Evolutionary conservation across 2,113 vertebrate species (phyloP).

Genomic region (Trichomycterus rosablanca): DNA sequence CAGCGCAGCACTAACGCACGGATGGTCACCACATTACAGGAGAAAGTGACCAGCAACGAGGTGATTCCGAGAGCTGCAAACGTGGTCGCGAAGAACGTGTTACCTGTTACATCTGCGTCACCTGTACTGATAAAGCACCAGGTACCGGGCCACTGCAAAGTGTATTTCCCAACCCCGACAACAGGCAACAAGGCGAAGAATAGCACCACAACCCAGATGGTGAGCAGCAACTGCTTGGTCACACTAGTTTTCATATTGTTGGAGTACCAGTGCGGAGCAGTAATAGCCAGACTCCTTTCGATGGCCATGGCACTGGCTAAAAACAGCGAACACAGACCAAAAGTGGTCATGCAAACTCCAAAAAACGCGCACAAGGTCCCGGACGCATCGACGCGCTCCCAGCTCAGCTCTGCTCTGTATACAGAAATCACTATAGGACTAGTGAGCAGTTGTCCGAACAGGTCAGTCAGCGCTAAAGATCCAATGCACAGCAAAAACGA

Average conservation of each 20-base stretch:
- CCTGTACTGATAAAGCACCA: constrained; percentile 92
- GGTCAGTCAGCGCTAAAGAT: constrained; percentile 84
- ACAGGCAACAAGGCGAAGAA: constrained; percentile 83
- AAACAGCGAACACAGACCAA: constrained; percentile 88
- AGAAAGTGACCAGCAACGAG: constrained; percentile 78
- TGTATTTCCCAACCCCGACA: constrained; percentile 78
- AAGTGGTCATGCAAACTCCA: constrained; percentile 87
- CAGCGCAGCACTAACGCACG: constrained; percentile 79
- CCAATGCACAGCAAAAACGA: constrained; percentile 94
- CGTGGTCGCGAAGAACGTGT: constrained; percentile 75
- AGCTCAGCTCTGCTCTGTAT: constrained; percentile 73
- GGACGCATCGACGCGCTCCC: constrained; percentile 77
- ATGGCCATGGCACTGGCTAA: constrained; percentile 89
- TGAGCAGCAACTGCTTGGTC: constrained; percentile 69
- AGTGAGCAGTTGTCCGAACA: constrained; percentile 88
- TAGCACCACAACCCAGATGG: constrained; percentile 73
- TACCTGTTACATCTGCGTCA: constrained; percentile 56
- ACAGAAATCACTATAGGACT: constrained; percentile 89
- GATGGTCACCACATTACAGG: constrained; percentile 87
- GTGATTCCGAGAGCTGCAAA: constrained; percentile 82
- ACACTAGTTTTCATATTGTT: constrained; percentile 81
- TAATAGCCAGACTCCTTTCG: constrained; percentile 85
- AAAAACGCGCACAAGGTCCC: constrained; percentile 83
- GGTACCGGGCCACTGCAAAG: constrained; percentile 89
- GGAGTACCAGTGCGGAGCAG: constrained; percentile 88